These are phyloP conservation scores for Spheniscus mendiculus DNA, from an alignment of 2,113 vertebrate species.

Conservation along the genomic window DNA sequence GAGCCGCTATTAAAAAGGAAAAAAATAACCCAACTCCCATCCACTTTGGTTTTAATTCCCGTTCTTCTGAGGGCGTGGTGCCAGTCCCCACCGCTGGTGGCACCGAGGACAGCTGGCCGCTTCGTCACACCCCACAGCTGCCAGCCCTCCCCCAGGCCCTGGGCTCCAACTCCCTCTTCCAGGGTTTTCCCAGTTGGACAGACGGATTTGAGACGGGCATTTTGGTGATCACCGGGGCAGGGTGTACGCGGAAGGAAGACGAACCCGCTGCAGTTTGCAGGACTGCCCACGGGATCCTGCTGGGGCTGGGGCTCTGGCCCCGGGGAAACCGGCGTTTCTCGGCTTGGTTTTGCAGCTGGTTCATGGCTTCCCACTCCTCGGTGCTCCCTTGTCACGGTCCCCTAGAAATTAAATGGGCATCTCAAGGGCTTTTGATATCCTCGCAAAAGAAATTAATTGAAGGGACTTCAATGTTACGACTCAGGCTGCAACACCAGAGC, in stretches of 20 bases:
- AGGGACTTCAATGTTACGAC: background rate
- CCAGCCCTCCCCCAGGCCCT: background rate
- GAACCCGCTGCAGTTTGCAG: background rate
- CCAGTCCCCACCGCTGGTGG: background rate
- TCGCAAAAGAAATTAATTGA: background rate
- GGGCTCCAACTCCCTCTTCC: background rate
- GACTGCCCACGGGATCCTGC: background rate
- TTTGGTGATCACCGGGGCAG: background rate
- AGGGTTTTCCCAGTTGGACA: background rate
- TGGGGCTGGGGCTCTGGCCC: background rate
- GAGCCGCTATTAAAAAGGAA: background rate
- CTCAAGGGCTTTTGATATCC: background rate
- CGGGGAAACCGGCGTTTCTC: background rate
- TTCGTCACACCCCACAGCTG: background rate
- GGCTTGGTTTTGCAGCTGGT: background rate
- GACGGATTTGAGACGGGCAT: background rate
- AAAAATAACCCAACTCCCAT: background rate
- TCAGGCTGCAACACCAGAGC: background rate
- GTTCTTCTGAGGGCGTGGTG: background rate
- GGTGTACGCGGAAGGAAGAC: accelerated
- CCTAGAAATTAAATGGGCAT: background rate
- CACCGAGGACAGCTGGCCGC: background rate
- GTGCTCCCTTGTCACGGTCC: background rate
- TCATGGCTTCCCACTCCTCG: background rate
- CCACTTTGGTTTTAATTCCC: background rate